Base-by-base conservation (phyloP, 2,797 vertebrate species). In the Sardinella longiceps region DNA sequence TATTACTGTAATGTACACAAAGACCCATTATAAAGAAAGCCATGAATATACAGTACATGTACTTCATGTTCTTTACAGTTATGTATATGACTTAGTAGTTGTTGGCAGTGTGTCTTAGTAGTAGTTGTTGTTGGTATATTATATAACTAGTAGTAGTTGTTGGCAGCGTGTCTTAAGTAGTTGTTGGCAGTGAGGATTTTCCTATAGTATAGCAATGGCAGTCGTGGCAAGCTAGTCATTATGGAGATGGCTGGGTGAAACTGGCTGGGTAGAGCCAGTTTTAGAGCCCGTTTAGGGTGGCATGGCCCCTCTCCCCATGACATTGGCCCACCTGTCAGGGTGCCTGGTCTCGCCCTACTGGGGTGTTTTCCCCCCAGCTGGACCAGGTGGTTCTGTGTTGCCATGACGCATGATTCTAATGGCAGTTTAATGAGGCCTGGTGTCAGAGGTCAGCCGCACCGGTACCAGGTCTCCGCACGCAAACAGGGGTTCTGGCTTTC, bases 331-430 rank as follows among this genome's bases (percentile, higher is more conserved):
- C 58, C 48, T 81, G 70, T 77, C 25, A 74, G 66, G 39, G 46
- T n/a, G n/a, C 25, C n/a, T 46, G 70, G 33, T 43, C 48, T 15
- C 30, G 18, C 53, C 83, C 85, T 80, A 91, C 4, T 18, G 66
- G 66, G 66, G 66, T 37, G 66, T 12, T 37, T 20, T 86, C 88
- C 88, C 93, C 91, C 87, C 86, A 85, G 45, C 84, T 30, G 46
- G n/a, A 80, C 66, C 74, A 86, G 60, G 81, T 89, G 86, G 74
- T 80, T 86, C 80, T 46, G 14, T 83, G 84, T 30, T 53, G 23
- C 63, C 23, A 58, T 60, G 80, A n/a, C 46, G 56, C 60, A 77
- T 18, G 45, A 83, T 77, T 85, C 84, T 83, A 80, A 51, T 48
- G 50, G 48, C 83, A n/a, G 45, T 85, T 80, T 83, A 63, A 86